Evolutionary conservation across 92 coral and sea anemone genomes (phyloP).

Genomic region (Phenganax stokvisi): DNA sequence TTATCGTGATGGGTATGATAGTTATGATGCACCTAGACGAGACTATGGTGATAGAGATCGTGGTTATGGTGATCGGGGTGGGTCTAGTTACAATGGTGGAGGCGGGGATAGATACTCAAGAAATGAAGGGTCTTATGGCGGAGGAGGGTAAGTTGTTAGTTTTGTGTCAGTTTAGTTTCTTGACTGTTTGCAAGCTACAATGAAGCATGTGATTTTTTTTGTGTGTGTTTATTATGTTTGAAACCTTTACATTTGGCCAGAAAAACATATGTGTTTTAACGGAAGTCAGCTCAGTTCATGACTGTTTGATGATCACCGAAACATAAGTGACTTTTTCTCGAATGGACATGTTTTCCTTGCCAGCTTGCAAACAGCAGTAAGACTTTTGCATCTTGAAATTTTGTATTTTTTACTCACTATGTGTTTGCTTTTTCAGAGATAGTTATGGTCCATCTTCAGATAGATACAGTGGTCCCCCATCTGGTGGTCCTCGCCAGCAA

Average conservation of each 20-base stretch:
- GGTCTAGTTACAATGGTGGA: background rate
- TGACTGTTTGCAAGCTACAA: too few relatives aligned
- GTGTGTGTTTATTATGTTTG: too few relatives aligned
- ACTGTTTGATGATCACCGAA: too few relatives aligned
- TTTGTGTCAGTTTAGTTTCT: too few relatives aligned
- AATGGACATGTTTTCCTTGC: too few relatives aligned
- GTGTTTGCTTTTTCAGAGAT: slow-evolving; percentile 8
- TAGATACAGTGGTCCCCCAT: slow-evolving; percentile 38
- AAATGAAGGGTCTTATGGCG: slow-evolving; percentile 28
- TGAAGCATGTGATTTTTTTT: too few relatives aligned
- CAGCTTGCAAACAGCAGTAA: too few relatives aligned
- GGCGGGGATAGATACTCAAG: slow-evolving; percentile 33
- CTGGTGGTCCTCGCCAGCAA: slow-evolving; percentile 21
- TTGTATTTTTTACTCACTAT: background rate
- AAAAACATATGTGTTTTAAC: too few relatives aligned
- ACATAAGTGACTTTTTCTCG: too few relatives aligned
- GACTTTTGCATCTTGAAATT: too few relatives aligned
- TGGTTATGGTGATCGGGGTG: slow-evolving; percentile 13
- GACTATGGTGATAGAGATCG: slow-evolving; percentile 51
- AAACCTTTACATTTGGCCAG: too few relatives aligned
- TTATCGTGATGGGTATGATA: slow-evolving; percentile 59
- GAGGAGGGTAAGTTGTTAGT: slow-evolving; percentile 17
- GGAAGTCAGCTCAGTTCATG: too few relatives aligned
- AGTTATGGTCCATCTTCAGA: slow-evolving; percentile 20
- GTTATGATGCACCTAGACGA: slow-evolving; percentile 28